Percentiles rank a stretch among this genome's conserved stretches.
phyloP scores from a whole-genome alignment of 2,888 invertebrate genomes.

The Coelinius sp. region DNA sequence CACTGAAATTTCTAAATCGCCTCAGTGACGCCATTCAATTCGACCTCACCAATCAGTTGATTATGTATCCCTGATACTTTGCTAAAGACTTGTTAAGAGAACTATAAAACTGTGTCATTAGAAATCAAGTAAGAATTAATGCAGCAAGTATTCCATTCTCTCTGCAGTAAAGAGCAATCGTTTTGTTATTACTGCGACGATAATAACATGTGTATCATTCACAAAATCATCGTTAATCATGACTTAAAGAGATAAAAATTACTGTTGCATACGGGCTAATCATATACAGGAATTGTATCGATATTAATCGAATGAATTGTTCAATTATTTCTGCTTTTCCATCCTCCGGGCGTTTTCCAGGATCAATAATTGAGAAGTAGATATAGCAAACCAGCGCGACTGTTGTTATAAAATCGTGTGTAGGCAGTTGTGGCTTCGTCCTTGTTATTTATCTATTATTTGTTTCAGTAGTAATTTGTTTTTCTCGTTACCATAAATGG shows the following conservation, averaged over 20 bases:
- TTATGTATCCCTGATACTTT: neutral
- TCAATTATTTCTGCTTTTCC: conserved; percentile 23
- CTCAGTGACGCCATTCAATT: neutral
- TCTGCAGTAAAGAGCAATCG: neutral
- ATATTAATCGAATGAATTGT: conserved; percentile 20
- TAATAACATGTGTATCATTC: neutral
- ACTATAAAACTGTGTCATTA: conserved; percentile 16
- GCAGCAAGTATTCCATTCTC: neutral
- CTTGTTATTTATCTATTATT: conserved; percentile 41
- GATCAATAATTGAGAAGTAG: conserved; percentile 46
- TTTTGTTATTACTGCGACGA: neutral
- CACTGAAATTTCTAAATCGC: conserved; percentile 1
- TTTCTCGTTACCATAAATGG: conserved; percentile 50
- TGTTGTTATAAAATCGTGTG: conserved; percentile 32
- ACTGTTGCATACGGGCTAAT: conserved; percentile 27
- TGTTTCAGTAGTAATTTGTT: conserved; percentile 5
- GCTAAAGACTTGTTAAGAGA: neutral
- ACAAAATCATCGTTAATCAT: conserved; percentile 16
- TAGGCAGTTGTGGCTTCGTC: conserved; percentile 38
- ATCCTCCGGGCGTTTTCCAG: conserved; percentile 37
- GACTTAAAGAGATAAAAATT: neutral
- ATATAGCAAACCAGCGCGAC: conserved; percentile 34
- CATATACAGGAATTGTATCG: neutral
- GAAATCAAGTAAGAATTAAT: conserved; percentile 11
- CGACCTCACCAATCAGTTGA: neutral